phyloP scores from a whole-genome alignment of 2,113 vertebrate genomes.

The Indri indri region DNA sequence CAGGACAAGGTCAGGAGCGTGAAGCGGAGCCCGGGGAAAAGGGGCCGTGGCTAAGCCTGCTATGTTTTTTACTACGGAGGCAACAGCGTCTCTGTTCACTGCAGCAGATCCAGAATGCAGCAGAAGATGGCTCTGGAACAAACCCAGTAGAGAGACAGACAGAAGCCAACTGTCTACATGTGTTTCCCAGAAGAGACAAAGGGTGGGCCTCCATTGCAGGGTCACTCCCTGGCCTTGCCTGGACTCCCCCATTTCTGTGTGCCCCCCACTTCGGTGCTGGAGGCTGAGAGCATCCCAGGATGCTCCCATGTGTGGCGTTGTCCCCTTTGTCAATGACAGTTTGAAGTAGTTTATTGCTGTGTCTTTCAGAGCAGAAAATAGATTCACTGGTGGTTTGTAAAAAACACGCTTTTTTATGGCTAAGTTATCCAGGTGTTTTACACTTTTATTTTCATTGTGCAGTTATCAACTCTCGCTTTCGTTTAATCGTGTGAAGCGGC shows the following conservation, averaged over 20 bases:
- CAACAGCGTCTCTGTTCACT: too few relatives aligned
- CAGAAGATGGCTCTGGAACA: background rate
- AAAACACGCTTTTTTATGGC: background rate
- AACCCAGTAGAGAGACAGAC: too few relatives aligned
- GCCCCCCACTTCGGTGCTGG: background rate
- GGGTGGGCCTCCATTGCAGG: accelerated
- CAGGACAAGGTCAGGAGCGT: background rate
- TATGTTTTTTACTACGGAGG: background rate
- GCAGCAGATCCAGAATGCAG: background rate
- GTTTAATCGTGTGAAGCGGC: background rate
- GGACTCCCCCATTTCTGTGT: background rate
- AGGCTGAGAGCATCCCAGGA: too few relatives aligned
- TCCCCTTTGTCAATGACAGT: background rate
- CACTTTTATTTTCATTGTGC: background rate
- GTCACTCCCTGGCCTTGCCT: accelerated
- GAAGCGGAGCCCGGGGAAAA: background rate
- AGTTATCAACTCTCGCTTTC: background rate
- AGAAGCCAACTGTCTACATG: background rate
- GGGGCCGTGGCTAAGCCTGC: background rate
- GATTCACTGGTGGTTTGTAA: background rate
- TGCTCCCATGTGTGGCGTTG: too few relatives aligned
- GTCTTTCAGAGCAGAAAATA: background rate
- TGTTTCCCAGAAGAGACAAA: background rate
- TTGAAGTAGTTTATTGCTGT: background rate
- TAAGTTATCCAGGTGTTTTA: background rate